Evolutionary conservation across 2,797 vertebrate species (phyloP), one percentile per base, ranked within the genome.

Genomic region (Megaceryle alcyon): DNA sequence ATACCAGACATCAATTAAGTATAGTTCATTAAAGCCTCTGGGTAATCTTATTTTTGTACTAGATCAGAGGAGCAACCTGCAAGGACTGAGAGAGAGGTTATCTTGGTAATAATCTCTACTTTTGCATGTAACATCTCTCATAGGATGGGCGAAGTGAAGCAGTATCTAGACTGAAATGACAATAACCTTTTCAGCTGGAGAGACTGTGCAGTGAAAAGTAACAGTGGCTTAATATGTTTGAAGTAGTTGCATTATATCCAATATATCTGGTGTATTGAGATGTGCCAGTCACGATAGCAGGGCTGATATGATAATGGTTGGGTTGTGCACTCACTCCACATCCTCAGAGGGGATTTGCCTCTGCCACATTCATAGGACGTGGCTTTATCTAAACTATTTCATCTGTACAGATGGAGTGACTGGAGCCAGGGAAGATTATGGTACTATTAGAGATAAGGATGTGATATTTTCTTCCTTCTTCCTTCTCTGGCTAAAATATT

Each of bases 1-100:
- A 95, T 96, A 93, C 70, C 82, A 94, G 78, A 59, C 69, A 88
- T 94, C 96, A 95, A 51, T 96, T 96, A 95, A 80, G 7, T 84
- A 83, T 91, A 93, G 96, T 83, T 97, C 92, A 95, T 97, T 95
- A 83, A 97, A 95, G 64, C 84, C 69, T 96, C 91, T 83, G 82
- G 78, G 89, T 96, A 97, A 94, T 96, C 72, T 96, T 97, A 81
- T 91, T 92, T 95, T 96, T 96, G 82, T 77, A 69, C 61, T 93
- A 73, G 86, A 82, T 96, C 54, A 63, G 91, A 95, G 81, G 37
- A 92, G 17, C 23, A 90, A 81, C 63, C 29, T 41, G 23, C 46
- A 75, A 82, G 77, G 72, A 86, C 57, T 72, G 88, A 15, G 17
- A 85, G 63, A 93, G 86, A 78, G 76, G 80, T 85, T 90, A 88